Evolutionary conservation across 1,140 invertebrate species (phyloP).

Genomic region (Aphaenogaster rudis): DNA sequence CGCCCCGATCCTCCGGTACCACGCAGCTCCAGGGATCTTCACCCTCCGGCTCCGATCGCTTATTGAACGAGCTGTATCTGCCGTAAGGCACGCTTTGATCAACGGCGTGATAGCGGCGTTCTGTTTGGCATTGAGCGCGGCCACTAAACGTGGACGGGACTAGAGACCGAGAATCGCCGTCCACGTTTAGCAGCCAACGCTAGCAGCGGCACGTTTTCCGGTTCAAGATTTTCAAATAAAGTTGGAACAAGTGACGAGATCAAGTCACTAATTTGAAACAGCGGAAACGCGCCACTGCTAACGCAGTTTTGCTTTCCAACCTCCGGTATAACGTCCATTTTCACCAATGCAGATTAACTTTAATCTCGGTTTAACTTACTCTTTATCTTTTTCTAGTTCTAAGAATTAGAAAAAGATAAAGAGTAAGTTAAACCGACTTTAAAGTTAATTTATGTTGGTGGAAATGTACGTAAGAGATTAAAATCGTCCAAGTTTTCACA

Average conservation of each 20-base stretch:
- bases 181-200: slow-evolving; percentile 28
- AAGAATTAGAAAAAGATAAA: too few relatives aligned
- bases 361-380: too few relatives aligned
- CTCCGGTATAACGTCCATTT: neutral
- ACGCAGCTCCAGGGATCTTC: slow-evolving; percentile 85
- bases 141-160: slow-evolving; percentile 10
- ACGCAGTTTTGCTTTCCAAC: neutral
- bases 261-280: neutral
- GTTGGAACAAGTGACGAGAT: too few relatives aligned
- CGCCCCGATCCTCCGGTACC: slow-evolving; percentile 72
- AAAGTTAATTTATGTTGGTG: too few relatives aligned
- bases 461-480: neutral
- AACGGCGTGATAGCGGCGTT: slow-evolving; percentile 17
- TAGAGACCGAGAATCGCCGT: neutral
- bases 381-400: too few relatives aligned
- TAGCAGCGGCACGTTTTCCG: neutral
- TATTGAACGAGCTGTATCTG: slow-evolving; percentile 86
- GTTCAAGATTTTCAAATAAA: neutral
- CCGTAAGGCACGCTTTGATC: slow-evolving; percentile 32
- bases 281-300: slow-evolving; percentile 13
- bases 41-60: slow-evolving; percentile 82
- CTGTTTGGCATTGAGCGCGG: neutral
- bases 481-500: neutral
- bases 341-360: too few relatives aligned
- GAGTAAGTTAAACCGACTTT: too few relatives aligned